Conservation (phyloP, 2,888 invertebrate species). For the Fissipunctia ypsillon region DNA sequence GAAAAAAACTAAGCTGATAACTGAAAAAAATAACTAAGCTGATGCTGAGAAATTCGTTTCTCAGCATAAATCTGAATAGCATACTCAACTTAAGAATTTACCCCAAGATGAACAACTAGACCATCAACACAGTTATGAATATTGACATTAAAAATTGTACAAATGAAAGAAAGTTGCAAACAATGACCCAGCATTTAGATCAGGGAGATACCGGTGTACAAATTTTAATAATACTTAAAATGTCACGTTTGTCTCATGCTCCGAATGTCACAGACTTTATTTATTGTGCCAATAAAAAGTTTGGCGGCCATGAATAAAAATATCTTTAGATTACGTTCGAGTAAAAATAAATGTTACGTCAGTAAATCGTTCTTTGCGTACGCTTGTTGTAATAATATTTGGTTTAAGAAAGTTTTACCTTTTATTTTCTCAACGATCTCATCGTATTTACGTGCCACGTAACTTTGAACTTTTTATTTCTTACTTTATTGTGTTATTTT, state of each 20-base stretch:
- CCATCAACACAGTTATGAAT: slow-evolving; percentile 11
- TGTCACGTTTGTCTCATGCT: slow-evolving; percentile 72
- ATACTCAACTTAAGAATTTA: no score
- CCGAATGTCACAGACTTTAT: slow-evolving; percentile 65
- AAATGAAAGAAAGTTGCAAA: slow-evolving; percentile 65
- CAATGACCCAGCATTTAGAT: slow-evolving; percentile 64
- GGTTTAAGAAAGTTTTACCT: not conserved
- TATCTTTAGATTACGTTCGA: slow-evolving; percentile 16
- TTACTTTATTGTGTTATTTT: not conserved
- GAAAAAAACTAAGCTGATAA: no score
- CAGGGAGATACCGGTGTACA: slow-evolving; percentile 57
- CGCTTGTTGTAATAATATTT: slow-evolving; percentile 11
- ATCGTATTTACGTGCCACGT: not conserved
- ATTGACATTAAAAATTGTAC: slow-evolving; percentile 31
- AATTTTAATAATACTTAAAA: slow-evolving; percentile 68
- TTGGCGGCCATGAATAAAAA: slow-evolving; percentile 34
- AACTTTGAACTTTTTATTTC: not conserved
- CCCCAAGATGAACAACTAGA: no score
- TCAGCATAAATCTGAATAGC: no score
- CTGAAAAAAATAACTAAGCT: no score
- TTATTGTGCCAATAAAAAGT: slow-evolving; percentile 70
- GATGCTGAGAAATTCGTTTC: no score
- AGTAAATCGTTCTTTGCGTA: not conserved
- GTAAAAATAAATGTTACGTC: slow-evolving; percentile 26
- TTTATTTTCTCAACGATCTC: not conserved